Base-by-base conservation (phyloP, 2,113 vertebrate species). In the Serinus canaria region DNA sequence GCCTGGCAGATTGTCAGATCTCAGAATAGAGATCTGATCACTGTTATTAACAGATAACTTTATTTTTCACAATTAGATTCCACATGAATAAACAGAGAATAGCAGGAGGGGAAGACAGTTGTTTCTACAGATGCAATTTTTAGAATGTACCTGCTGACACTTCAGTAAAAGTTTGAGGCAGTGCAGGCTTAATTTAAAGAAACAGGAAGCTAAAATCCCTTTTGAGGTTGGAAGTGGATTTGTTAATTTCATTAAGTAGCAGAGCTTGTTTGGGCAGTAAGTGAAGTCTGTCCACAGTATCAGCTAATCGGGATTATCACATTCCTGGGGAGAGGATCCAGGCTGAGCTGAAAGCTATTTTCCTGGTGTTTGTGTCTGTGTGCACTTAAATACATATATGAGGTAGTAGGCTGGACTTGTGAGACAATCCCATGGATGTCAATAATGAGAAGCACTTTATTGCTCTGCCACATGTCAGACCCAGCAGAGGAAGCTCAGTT, bases 11-110 rank as follows among this genome's bases (percentile, higher is more conserved):
- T 9, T 79, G 14, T 33, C 67, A 79, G 50, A 73, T 74, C 64
- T 74, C 59, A 66, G 50, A 74, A 70, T 10, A 76, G 44, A 77
- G 70, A 92, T 67, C 74, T 81, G 67, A 69, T 83, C 56, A 78
- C 72, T 43, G 24, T 77, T 88, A 86, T 92, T 90, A 94, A 52
- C 18, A 90, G 50, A 68, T 70, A 81, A 68, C 47, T 90, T 94
- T 70, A 58, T 96, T 97, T 91, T 93, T 94, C 33, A 63, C 76
- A 90, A 90, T 88, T 92, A 86, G 56, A 86, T 83, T 93, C 82
- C 83, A 81, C 64, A 46, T 53, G 77, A 44, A 63, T 74, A 88
- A 89, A 74, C 50, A 67, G 76, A 74, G 56, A 90, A 62, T 58
- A 86, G 75, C 59, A 80, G 93, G 46, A 96, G 44, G 52, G 39